These are phyloP conservation scores for Trachymyrmex septentrionalis DNA, from an alignment of 1,140 invertebrate species.

Conservation along the genomic window DNA sequence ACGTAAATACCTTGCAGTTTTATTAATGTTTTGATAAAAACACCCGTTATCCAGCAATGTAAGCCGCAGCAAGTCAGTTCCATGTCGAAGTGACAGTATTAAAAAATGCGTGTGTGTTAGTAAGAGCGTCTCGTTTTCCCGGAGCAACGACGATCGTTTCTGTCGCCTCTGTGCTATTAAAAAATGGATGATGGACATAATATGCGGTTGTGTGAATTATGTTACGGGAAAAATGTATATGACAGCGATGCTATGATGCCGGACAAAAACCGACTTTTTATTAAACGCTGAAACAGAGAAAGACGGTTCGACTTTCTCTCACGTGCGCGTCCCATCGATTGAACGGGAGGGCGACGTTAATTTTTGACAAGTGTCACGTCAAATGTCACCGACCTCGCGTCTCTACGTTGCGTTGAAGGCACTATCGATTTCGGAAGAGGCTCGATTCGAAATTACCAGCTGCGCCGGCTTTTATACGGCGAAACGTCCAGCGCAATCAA, in stretches of 20 bases:
- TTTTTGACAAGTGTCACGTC: slow-evolving; percentile 64
- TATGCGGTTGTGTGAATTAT: slow-evolving; percentile 12
- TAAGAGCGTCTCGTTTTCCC: neutral
- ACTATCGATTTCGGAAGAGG: slow-evolving; percentile 45
- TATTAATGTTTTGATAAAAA: slow-evolving; percentile 34
- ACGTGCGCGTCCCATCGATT: neutral
- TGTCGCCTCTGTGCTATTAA: slow-evolving; percentile 25
- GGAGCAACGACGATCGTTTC: slow-evolving; percentile 34
- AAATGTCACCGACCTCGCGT: neutral
- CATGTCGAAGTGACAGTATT: slow-evolving; percentile 10
- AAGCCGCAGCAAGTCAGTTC: slow-evolving; percentile 37
- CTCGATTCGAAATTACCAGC: slow-evolving; percentile 36
- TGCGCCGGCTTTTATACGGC: slow-evolving; percentile 24
- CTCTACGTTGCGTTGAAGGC: slow-evolving; percentile 15
- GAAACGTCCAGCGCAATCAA: slow-evolving; percentile 34
- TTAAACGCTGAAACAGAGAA: slow-evolving; percentile 16
- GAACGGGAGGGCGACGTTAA: slow-evolving; percentile 18
- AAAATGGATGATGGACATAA: slow-evolving; percentile 53
- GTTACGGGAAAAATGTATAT: slow-evolving; percentile 47
- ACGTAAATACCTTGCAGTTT: slow-evolving; percentile 22
- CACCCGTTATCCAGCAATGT: neutral
- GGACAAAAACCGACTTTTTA: slow-evolving; percentile 43
- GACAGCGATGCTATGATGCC: slow-evolving; percentile 2
- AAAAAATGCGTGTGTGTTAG: neutral
- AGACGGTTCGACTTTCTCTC: slow-evolving; percentile 3